Base-by-base conservation (phyloP, 2,888 invertebrate genomes). In the Ophonus ardosiacus region DNA sequence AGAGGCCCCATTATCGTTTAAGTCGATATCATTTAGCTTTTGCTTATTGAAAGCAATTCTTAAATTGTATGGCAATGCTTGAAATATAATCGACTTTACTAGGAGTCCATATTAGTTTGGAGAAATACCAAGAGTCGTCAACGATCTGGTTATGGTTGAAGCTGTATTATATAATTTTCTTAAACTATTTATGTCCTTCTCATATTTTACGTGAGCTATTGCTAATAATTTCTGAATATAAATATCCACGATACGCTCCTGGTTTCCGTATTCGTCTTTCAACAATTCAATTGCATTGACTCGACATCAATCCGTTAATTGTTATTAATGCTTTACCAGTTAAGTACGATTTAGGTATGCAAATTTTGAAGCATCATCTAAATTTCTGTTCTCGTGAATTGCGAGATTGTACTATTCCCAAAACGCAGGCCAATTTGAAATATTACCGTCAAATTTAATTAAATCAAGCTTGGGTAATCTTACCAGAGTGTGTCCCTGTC, bases 201-300 rank as follows among this genome's bases (percentile, higher is more conserved):
- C n/a, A n/a, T n/a, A n/a, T n/a, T n/a, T n/a, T n/a, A n/a, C n/a
- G n/a, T n/a, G n/a, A n/a, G 17, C 24, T 17, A 63, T 17, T 63
- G 65, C 18, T 24, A 63, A 63, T 24, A 63, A 63, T 63, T 63
- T 63, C 17, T 63, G 65, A 10, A 63, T 63, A 17, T 63, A 63
- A 18, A 24, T 63, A 24, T 63, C 65, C 24, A 63, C 65, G 18
- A 63, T 63, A 63, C 65, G 65, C 17, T 63, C n/a, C 56, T 15
- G 56, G 15, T 57, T 57, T 57, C 13, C 15, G 10, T 63, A 24
- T 63, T 24, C 40, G 5, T 40, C 40, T 40, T 40, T 40, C 40
- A 24, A 21, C 18, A 63, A 24, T 63, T 57, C 56, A 57, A 57
- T 57, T 13, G 56, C 13, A 13, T 57, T 13, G 13, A 7, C 13